A percentile compares a stretch with the other conserved stretches of the same genome.
phyloP scores from a whole-genome alignment of 2,797 vertebrate genomes.

The Cirrhinus mrigala region DNA sequence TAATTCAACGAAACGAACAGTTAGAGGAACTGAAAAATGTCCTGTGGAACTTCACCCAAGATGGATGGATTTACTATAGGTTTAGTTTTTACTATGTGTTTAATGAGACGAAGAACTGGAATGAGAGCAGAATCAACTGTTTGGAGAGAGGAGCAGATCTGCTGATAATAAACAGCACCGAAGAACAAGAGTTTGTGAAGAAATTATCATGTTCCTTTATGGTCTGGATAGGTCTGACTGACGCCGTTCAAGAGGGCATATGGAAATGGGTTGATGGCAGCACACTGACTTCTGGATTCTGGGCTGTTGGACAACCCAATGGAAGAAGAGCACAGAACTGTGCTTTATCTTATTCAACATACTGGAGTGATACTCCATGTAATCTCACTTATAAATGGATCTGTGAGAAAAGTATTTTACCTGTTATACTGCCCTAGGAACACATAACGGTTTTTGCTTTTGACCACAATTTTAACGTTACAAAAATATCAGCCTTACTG shows the following conservation, averaged over 20 bases:
- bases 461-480: neutral
- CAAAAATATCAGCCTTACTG: neutral
- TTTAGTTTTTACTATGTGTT: constrained; percentile 27
- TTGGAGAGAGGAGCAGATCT: neutral
- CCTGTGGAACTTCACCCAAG: constrained; percentile 13
- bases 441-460: neutral
- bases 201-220: fast-evolving
- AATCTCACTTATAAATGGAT: neutral
- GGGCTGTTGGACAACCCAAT: neutral
- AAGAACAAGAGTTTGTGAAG: neutral
- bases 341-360: neutral
- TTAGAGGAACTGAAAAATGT: neutral
- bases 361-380: neutral
- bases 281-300: neutral
- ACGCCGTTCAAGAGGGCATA: neutral
- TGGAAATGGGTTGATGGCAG: neutral
- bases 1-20: neutral
- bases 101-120: constrained; percentile 1
- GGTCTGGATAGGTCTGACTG: neutral
- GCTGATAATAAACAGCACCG: neutral
- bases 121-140: constrained; percentile 1
- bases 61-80: constrained; percentile 5
- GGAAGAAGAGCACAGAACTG: neutral
- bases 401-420: constrained; percentile 10
- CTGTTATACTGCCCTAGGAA: neutral